phyloP scores from a whole-genome alignment of 2,797 vertebrate genomes.

The Microctenopoma steveboyesi region DNA sequence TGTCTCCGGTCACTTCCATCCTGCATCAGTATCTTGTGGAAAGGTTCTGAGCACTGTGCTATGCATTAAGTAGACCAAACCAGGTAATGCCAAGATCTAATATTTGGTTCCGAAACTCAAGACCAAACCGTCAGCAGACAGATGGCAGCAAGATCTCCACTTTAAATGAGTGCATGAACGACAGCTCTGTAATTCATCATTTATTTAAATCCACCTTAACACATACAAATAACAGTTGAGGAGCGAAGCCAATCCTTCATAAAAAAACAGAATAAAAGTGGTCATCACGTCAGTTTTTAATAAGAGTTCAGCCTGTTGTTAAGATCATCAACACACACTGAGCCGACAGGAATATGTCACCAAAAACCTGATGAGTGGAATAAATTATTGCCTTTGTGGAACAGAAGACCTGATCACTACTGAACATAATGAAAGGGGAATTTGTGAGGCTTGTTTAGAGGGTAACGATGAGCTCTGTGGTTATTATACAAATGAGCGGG shows the following conservation, averaged over 20 bases:
- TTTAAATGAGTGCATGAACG: neutral
- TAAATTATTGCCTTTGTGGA: slow-evolving; percentile 2
- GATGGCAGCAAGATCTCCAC: no score
- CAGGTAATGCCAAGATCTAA: no score
- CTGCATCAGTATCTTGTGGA: no score
- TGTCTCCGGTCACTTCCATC: no score
- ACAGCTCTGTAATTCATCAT: slow-evolving; percentile 17
- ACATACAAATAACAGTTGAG: slow-evolving; percentile 18
- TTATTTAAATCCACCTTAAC: slow-evolving; percentile 62
- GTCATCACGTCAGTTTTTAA: neutral
- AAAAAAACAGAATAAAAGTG: slow-evolving; percentile 39
- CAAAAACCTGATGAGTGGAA: slow-evolving; percentile 13
- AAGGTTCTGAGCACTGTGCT: no score
- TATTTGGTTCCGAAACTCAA: no score
- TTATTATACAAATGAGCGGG: slow-evolving; percentile 9
- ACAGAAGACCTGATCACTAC: neutral
- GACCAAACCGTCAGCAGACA: no score
- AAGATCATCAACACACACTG: neutral
- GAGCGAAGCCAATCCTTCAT: neutral
- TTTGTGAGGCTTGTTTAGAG: neutral
- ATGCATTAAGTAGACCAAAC: no score
- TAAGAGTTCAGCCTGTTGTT: slow-evolving; percentile 3
- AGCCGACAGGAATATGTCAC: slow-evolving; percentile 6
- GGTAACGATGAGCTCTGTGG: neutral
- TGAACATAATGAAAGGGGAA: neutral